Evolutionary conservation across 2,113 vertebrate genomes (phyloP), one percentile per base, ranked within the genome.

Genomic region (Ctenodactylus gundi): DNA sequence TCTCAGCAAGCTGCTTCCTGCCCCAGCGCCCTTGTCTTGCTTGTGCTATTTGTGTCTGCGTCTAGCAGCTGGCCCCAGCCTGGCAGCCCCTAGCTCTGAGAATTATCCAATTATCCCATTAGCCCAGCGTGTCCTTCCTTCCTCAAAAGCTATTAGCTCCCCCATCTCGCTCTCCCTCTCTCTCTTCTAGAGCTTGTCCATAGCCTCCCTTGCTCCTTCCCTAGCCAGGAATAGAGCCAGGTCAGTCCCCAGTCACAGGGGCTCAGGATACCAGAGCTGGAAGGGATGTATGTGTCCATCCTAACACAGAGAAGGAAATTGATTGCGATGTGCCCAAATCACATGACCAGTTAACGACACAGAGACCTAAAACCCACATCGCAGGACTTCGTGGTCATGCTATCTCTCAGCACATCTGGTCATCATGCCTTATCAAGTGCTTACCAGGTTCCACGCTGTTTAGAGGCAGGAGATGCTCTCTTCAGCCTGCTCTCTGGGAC

Each of bases 41-140:
- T 91, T 93, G 75, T 96, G 96, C 97, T 98, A 96, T 98, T 97
- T 98, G 97, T 96, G 98, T 97, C 97, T 97, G 94, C 92, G 95
- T 77, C 97, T 89, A 98, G 97, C 98, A 98, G 98, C 98, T 98
- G 98, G 98, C 97, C 97, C 95, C 98, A 97, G 96, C 90, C 96
- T 92, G 94, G 97, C 96, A 96, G 95, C 93, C n/a, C 92, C 96
- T 92, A 76, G 91, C 97, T 97, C 96, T 80, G 94, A 97, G 95
- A 98, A 96, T 97, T 97, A 98, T 98, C 98, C 97, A 97, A 98
- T 98, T 98, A 98, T 98, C 97, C 97, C 98, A 98, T 98, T 98
- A 98, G 96, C 96, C 93, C 97, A 97, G 98, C 94, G 94, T 97
- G 97, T 94, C 98, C 97, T 98, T 98, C 98, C 98, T 98, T 98